These are phyloP conservation scores for Myiagra hebetior DNA, from an alignment of 2,113 vertebrate genomes.

Conservation along the genomic window DNA sequence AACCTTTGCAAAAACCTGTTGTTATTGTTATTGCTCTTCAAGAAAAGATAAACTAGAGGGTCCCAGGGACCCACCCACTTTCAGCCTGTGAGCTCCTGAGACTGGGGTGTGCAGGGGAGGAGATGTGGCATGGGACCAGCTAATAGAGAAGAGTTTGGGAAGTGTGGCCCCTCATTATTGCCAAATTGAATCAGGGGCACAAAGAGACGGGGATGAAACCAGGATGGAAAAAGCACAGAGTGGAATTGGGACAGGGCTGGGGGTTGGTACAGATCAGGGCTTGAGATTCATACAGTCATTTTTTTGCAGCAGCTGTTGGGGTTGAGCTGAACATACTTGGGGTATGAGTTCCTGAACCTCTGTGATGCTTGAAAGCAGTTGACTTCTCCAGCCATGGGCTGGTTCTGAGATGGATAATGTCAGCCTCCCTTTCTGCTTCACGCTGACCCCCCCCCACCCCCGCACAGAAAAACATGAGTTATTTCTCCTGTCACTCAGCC, in stretches of 20 bases:
- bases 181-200: neutral
- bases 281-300: fast-evolving
- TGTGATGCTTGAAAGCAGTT: neutral
- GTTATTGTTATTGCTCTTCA: neutral
- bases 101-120: fast-evolving
- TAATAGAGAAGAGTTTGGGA: neutral
- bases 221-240: neutral
- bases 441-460: neutral
- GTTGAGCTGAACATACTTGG: neutral
- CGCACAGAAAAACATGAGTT: neutral
- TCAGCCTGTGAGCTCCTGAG: neutral
- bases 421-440: neutral
- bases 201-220: neutral
- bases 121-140: neutral
- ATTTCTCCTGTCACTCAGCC: neutral
- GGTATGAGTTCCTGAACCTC: neutral
- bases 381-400: neutral
- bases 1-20: neutral
- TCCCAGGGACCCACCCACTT: neutral
- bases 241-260: neutral
- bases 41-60: neutral
- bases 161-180: neutral
- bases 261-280: neutral
- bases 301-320: neutral
- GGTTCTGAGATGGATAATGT: neutral